Evolutionary conservation across 1,140 invertebrate genomes (phyloP).

Genomic region (Pseudomyrmex gracilis): DNA sequence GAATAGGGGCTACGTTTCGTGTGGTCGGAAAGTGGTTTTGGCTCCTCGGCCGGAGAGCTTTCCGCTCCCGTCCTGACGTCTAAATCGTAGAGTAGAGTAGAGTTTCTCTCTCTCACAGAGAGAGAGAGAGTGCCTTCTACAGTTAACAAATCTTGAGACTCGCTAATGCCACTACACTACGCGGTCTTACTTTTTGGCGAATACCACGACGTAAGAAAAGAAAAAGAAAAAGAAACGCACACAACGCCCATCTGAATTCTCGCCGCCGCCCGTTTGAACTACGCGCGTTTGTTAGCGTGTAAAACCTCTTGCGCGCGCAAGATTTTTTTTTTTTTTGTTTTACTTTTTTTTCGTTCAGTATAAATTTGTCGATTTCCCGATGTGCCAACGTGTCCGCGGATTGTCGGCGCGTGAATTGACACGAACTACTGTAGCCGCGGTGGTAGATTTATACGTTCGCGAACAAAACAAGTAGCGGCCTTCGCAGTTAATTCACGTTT

Average conservation of each 20-base stretch:
- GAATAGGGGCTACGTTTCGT: slow-evolving; percentile 68
- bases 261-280: background rate
- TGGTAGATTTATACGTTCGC: background rate
- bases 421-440: background rate
- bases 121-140: slow-evolving; percentile 69
- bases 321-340: too few relatives aligned
- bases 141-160: slow-evolving; percentile 70
- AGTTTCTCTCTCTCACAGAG: slow-evolving; percentile 56
- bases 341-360: too few relatives aligned
- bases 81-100: slow-evolving; percentile 74
- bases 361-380: too few relatives aligned
- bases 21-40: slow-evolving; percentile 76
- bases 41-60: slow-evolving; percentile 69
- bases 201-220: slow-evolving; percentile 3
- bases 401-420: background rate
- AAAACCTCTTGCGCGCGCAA: background rate
- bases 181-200: slow-evolving; percentile 26
- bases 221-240: slow-evolving; percentile 16
- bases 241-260: background rate
- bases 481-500: background rate
- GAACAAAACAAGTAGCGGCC: background rate
- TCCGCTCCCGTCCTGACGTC: slow-evolving; percentile 74
- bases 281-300: background rate
- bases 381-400: background rate
- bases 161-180: slow-evolving; percentile 11